These are phyloP conservation scores for Pseudobourletiella spinata DNA, from an alignment of 1,140 invertebrate genomes.

Conservation along the genomic window DNA sequence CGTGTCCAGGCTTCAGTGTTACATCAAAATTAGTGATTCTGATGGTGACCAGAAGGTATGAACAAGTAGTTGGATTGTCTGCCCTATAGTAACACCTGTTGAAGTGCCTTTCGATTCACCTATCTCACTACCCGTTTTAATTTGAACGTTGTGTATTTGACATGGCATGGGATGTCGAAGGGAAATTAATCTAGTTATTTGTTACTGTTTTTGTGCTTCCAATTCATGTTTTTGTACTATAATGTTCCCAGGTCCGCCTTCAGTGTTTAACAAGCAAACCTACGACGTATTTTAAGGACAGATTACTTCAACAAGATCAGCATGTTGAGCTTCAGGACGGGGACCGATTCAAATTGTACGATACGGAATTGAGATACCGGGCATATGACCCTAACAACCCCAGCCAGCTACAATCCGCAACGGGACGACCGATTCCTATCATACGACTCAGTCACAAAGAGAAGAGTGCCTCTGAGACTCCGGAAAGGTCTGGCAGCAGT, in stretches of 20 bases:
- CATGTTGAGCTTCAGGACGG: neutral
- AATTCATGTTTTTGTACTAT: neutral
- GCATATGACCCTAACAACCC: neutral
- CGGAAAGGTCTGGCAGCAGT: neutral
- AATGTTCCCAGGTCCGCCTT: neutral
- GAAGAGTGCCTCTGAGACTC: no score
- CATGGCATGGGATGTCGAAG: neutral
- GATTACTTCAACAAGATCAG: neutral
- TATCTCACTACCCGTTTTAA: neutral
- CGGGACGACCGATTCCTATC: neutral
- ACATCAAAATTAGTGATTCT: neutral
- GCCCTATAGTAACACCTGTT: no score
- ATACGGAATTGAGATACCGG: neutral
- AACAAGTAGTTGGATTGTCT: no score
- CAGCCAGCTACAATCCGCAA: no score
- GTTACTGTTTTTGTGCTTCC: neutral
- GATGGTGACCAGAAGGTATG: neutral
- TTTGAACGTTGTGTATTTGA: neutral
- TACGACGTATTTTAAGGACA: neutral
- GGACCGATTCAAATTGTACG: neutral
- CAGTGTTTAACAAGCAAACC: neutral
- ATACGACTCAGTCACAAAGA: neutral
- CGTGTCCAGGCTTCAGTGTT: slow-evolving; percentile 12
- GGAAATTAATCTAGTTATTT: neutral
- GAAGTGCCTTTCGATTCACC: no score